A percentile compares a stretch with the other conserved stretches of the same genome.
phyloP scores from a whole-genome alignment of 1,140 invertebrate species.

The Hylaeus volcanicus region DNA sequence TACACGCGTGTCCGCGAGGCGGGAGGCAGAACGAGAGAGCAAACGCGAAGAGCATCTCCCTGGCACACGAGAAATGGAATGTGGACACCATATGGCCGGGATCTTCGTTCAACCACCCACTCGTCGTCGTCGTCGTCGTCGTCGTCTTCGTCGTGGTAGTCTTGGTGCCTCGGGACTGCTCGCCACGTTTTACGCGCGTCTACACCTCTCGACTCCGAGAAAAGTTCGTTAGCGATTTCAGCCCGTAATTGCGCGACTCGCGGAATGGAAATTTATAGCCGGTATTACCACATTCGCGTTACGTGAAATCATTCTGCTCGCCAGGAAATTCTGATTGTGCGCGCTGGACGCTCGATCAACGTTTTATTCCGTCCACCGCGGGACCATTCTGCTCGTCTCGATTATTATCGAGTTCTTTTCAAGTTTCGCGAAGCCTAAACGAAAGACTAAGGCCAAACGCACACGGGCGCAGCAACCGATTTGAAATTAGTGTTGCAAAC shows the following conservation, averaged over 20 bases:
- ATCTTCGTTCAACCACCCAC: conserved; percentile 66
- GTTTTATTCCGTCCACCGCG: neutral
- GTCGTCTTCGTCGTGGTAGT: neutral
- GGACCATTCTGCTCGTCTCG: no score
- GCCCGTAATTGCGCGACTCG: conserved; percentile 22
- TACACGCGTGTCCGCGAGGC: conserved; percentile 15
- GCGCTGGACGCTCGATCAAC: neutral
- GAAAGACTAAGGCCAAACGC: no score
- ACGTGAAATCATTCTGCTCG: conserved; percentile 33
- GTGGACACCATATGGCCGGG: conserved; percentile 79
- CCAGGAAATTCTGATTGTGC: conserved; percentile 21
- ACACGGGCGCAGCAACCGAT: no score
- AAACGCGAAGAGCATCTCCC: conserved; percentile 11
- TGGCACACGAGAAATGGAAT: conserved; percentile 73
- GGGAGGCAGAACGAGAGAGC: conserved; percentile 28
- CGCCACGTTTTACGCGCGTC: neutral
- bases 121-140: conserved; percentile 15
- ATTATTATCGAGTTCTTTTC: no score
- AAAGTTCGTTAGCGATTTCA: conserved; percentile 39
- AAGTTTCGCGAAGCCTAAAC: neutral
- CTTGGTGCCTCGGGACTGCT: neutral
- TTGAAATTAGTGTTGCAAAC: no score
- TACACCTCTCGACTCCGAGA: neutral
- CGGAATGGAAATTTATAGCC: conserved; percentile 34
- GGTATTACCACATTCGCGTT: conserved; percentile 31